Conservation (phyloP, 2,113 vertebrate species). For the Microcebus tavaratra region DNA sequence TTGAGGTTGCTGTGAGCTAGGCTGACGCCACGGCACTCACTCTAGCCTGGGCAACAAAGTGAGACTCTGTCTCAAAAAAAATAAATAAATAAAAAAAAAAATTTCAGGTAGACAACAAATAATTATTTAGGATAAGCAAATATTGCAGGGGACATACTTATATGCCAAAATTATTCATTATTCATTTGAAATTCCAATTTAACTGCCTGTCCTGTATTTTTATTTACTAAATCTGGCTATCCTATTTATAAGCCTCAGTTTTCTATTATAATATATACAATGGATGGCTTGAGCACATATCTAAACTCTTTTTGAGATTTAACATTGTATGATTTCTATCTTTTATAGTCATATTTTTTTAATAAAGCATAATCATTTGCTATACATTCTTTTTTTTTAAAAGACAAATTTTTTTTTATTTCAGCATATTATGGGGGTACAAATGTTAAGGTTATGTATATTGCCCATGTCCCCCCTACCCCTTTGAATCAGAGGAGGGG, state of each 20-base stretch:
- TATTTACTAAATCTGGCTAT: conserved; percentile 30
- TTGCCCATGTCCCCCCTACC: no score
- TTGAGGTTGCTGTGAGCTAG: no score
- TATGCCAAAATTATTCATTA: not conserved
- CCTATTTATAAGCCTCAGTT: not conserved
- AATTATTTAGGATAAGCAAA: conserved; percentile 9
- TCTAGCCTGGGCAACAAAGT: no score
- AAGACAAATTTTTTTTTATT: no score
- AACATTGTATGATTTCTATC: not conserved
- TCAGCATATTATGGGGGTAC: no score
- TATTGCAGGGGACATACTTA: not conserved
- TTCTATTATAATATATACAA: not conserved
- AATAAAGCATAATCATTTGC: not conserved
- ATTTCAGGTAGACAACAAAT: not conserved
- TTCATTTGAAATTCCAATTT: conserved; percentile 40
- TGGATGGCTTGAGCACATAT: not conserved
- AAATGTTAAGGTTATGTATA: no score
- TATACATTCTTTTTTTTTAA: not conserved
- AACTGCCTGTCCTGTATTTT: not conserved
- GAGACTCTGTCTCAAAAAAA: no score
- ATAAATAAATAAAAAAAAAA: no score
- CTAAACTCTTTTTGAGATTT: not conserved
- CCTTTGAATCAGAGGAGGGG: no score
- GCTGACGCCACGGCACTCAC: no score
- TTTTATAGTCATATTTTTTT: not conserved